Evolutionary conservation across 2,888 invertebrate species (phyloP), one percentile per base, ranked within the genome.

Genomic region (Seladonia tumulorum): DNA sequence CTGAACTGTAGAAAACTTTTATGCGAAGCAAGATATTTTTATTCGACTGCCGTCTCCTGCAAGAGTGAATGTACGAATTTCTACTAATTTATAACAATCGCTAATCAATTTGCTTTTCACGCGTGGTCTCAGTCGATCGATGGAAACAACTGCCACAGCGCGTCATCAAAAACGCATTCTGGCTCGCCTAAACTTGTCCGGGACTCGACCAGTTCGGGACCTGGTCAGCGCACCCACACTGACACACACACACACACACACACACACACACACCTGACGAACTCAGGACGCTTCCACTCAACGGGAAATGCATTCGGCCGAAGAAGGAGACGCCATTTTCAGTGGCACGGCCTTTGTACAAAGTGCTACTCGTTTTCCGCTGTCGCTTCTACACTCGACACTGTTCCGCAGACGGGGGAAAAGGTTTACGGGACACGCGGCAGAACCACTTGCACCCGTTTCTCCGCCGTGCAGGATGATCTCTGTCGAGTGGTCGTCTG

Each of bases 361-460:
- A 91, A 92, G 89, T 88, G 83, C 90, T 89, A 89, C 89, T 88
- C 91, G 88, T 92, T 91, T 88, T 79, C 87, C 71, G 88, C 84
- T 84, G 88, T 85, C 88, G 80, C 74, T 76, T 84, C 87, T 85
- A 68, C 86, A 82, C 87, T 80, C 79, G 70, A 66, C 57, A 14
- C 68, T 39, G 68, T 22, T 39, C 76, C 39, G 45, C 66, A 25
- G 18, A 29, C n/a, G 12, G 49, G 68, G 75, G 81, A 68, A 77
- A 71, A 82, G 68, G 81, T 81, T 77, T 80, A 80, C 81, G 72
- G 35, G 53, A 75, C 60, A 39, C 60, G 53, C 22, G 68, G n/a
- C 75, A 35, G 49, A 63, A 39, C 22, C 42, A 35, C 60, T 70
- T 22, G 60, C n/a, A 70, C 49, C 70, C 70, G 53, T 45, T 74